Conservation (phyloP, 2,888 invertebrate species). For the Pseudoips prasinana region DNA sequence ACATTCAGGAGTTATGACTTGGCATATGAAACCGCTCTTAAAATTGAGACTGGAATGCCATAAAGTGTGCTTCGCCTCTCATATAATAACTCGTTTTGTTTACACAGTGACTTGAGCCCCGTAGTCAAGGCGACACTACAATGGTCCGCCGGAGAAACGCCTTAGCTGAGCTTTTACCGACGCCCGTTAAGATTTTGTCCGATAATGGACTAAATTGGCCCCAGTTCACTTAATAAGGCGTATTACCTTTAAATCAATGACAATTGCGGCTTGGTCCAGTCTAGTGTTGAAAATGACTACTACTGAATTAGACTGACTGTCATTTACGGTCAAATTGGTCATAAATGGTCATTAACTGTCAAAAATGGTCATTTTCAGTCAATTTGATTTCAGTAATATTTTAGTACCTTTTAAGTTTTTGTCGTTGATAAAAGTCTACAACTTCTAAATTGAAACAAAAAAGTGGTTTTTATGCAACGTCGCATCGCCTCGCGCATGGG, state of each 20-base stretch:
- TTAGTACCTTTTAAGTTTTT: no score
- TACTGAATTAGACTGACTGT: no score
- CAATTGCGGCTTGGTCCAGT: conserved; percentile 35
- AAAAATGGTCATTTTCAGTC: no score
- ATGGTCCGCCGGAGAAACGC: conserved; percentile 43
- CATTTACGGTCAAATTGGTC: no score
- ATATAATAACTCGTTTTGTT: conserved; percentile 65
- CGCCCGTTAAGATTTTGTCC: conserved; percentile 57
- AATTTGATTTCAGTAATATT: no score
- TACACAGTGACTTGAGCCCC: conserved; percentile 48
- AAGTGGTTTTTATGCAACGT: no score
- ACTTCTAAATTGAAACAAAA: no score
- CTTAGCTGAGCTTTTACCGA: conserved; percentile 42
- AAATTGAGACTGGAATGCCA: conserved; percentile 56
- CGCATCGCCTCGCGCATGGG: no score
- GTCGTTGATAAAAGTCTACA: no score
- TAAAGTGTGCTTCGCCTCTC: conserved; percentile 51
- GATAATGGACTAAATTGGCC: conserved; percentile 72
- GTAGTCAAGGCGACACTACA: conserved; percentile 66
- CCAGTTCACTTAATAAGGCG: conserved; percentile 54
- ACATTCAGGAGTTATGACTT: conserved; percentile 33
- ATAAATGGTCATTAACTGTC: no score
- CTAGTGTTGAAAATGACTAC: conserved; percentile 34
- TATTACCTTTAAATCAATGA: conserved; percentile 45
- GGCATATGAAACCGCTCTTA: conserved; percentile 36